Evolutionary conservation across 2,888 invertebrate genomes (phyloP), one percentile per base, ranked within the genome.

Genomic region (Mongoloraphidia duomilia): DNA sequence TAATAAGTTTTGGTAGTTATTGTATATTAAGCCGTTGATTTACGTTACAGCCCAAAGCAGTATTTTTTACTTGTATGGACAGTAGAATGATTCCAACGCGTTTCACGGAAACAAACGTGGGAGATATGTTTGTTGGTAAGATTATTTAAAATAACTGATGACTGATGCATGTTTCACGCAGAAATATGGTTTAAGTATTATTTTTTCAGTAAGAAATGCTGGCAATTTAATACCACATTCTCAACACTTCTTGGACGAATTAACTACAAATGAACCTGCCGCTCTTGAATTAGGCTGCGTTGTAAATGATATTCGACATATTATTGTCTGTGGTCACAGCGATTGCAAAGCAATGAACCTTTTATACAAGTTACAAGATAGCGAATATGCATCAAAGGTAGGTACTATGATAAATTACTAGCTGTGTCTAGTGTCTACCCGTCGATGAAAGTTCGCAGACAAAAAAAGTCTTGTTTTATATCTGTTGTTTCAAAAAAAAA

Each of bases 321-420:
- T 96, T 39, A 88, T 96, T 54, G 92, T 97, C 3, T 95, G 95
- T 63, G 97, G 97, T 0, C 96, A 97, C 65, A 94, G 95, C 53
- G 96, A 97, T 65, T 97, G 97, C 66, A 96, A 95, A 77, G 96
- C 96, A 3, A 95, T 96, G 84, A 93, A 94, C 73, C 74, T 93
- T 49, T 71, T 96, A 2, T 88, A 91, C 64, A 79, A 83, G 60
- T 68, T 95, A 49, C 80, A 82, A 60, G 84, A 86, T 68, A 80
- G 80, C 55, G 80, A 87, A 62, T 82, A 84, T 65, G 77, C 88
- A 3, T 80, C 80, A 1, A 71, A 75, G 65, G 79, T 79, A 60
- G 70, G 64, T 59, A 58, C 60, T 34, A 41, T 17, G 3, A 40
- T 46, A 10, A 13, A 39, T 42, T 14, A 39, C 17, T 42, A 41